phyloP scores from a whole-genome alignment of 2,888 invertebrate genomes.

The Neoscelio sp. region DNA sequence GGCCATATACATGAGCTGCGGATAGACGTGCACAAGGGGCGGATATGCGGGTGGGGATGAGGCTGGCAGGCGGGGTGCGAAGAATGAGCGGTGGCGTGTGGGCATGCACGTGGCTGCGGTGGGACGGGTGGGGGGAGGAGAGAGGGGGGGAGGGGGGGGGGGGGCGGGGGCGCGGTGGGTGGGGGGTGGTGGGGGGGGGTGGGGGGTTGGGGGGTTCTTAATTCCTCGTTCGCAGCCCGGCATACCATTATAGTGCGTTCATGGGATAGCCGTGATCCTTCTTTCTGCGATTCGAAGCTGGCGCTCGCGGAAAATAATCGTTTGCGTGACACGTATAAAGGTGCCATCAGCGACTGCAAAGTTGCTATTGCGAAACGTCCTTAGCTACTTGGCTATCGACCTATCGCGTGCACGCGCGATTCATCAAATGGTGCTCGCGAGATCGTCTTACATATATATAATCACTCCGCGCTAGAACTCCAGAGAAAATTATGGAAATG shows the following conservation, averaged over 20 bases:
- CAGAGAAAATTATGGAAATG: constrained; percentile 43
- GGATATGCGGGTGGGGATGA: no score
- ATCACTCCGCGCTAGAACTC: constrained; percentile 14
- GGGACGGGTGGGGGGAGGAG: no score
- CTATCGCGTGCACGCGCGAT: constrained; percentile 55
- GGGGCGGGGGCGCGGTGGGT: no score
- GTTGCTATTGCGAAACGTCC: constrained; percentile 54
- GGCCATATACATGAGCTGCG: no score
- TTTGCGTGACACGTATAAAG: constrained; percentile 48
- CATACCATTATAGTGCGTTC: constrained; percentile 39
- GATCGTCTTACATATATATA: constrained; percentile 20
- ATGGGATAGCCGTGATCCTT: constrained; percentile 37
- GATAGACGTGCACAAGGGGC: no score
- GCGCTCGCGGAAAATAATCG: constrained; percentile 43
- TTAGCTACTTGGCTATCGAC: constrained; percentile 58
- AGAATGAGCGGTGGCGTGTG: no score
- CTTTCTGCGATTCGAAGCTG: constrained; percentile 41
- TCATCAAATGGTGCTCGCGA: constrained; percentile 32
- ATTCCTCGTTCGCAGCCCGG: background rate
- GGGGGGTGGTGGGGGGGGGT: no score
- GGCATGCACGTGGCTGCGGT: no score
- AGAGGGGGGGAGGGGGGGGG: no score
- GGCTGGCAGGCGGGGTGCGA: no score
- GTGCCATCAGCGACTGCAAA: constrained; percentile 56
- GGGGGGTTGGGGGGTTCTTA: no score